Conservation (phyloP, 2,888 invertebrate species). For the Tipula lateralis region DNA sequence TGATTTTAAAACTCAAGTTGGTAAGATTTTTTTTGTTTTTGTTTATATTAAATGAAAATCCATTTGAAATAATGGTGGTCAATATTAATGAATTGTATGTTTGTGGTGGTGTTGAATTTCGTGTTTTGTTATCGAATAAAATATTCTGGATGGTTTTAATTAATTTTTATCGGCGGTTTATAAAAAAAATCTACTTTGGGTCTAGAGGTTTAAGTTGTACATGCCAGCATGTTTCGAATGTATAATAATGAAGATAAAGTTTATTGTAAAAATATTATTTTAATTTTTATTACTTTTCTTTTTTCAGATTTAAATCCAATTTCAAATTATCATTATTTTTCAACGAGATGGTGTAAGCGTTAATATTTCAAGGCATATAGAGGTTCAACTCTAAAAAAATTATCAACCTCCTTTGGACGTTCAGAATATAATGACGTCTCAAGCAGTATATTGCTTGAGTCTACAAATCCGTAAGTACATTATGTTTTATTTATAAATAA, state of each 20-base stretch:
- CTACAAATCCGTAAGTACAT: constrained; percentile 45
- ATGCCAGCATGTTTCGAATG: too few relatives aligned
- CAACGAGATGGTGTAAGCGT: neutral
- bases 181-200: too few relatives aligned
- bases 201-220: too few relatives aligned
- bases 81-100: neutral
- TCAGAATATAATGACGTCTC: constrained; percentile 38
- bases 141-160: neutral
- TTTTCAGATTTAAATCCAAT: neutral
- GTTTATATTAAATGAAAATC: neutral
- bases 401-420: neutral
- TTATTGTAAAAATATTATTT: neutral
- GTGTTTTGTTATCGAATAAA: neutral
- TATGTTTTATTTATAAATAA: constrained; percentile 29
- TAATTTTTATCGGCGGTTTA: neutral
- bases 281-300: neutral
- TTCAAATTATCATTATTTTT: neutral
- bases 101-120: neutral
- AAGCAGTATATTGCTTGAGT: constrained; percentile 42
- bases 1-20: neutral
- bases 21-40: neutral
- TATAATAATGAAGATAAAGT: too few relatives aligned
- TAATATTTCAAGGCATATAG: neutral
- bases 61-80: neutral
- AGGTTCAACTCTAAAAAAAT: neutral